Percentiles rank a stretch among this genome's conserved stretches.
Conservation (phyloP, 92 coral and sea anemone species). For the Siderastrea radians region DNA sequence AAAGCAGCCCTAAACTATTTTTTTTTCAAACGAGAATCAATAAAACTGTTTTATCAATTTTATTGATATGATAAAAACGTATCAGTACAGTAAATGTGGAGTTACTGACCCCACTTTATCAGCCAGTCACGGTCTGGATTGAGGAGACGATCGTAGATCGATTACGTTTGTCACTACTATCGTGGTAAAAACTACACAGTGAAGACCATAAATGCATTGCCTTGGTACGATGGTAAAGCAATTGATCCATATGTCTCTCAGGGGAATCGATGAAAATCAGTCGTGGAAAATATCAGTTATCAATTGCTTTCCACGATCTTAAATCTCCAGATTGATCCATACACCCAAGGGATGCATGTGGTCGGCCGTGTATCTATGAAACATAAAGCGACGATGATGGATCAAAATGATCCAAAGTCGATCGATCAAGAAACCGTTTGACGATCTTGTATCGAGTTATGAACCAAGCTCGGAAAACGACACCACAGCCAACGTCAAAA, state of each 20-base stretch:
- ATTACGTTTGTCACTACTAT: neutral
- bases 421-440: neutral
- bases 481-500: neutral
- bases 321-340: neutral
- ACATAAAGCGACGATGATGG: neutral
- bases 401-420: neutral
- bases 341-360: neutral
- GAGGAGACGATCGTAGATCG: neutral
- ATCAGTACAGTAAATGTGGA: neutral
- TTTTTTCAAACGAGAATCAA: too few relatives aligned
- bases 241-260: neutral
- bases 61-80: neutral
- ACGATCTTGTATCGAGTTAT: neutral
- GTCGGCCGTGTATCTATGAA: neutral
- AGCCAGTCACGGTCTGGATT: neutral
- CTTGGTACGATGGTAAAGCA: neutral
- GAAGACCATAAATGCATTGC: neutral
- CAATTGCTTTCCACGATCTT: neutral
- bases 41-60: neutral
- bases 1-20: too few relatives aligned
- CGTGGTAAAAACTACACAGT: neutral
- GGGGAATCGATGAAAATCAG: neutral
- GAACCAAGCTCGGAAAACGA: neutral
- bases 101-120: neutral
- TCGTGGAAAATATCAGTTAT: neutral